These are phyloP conservation scores for Pachypanchax playfairii DNA, from an alignment of 2,113 vertebrate species.

Conservation along the genomic window DNA sequence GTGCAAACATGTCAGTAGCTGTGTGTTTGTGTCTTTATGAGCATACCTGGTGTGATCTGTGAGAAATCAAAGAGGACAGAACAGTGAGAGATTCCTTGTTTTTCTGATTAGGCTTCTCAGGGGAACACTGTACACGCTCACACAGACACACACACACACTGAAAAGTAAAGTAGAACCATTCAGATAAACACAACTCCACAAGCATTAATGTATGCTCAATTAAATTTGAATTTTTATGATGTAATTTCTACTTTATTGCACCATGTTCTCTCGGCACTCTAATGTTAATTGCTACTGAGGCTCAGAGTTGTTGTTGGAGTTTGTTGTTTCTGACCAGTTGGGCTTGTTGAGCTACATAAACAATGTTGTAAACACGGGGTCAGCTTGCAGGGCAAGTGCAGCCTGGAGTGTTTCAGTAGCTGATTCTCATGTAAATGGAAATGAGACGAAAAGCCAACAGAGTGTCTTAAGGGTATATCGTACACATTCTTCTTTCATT, in stretches of 20 bases:
- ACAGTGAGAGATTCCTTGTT: constrained; percentile 54
- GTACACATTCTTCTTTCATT: constrained; percentile 1
- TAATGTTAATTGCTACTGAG: constrained; percentile 56
- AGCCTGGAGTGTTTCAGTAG: constrained; percentile 31
- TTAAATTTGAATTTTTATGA: constrained; percentile 59
- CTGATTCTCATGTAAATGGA: constrained; percentile 33
- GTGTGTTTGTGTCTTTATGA: constrained; percentile 4
- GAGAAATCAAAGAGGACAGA: constrained; percentile 50
- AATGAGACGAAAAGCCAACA: constrained; percentile 13
- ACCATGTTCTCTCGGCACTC: constrained; percentile 35
- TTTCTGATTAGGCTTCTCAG: constrained; percentile 59
- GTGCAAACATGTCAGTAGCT: not conserved
- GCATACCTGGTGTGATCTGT: constrained; percentile 33
- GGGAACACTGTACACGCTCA: constrained; percentile 43
- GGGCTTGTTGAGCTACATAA: constrained; percentile 31
- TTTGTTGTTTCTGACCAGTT: constrained; percentile 56
- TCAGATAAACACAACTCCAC: constrained; percentile 20
- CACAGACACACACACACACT: not conserved
- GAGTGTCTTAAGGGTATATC: constrained; percentile 5
- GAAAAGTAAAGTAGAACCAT: constrained; percentile 12
- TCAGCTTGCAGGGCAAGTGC: constrained; percentile 23
- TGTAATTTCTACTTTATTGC: constrained; percentile 50
- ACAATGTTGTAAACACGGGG: constrained; percentile 44
- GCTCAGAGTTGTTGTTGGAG: constrained; percentile 27
- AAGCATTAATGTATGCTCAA: constrained; percentile 30